Percentiles rank a stretch among this genome's conserved stretches.
phyloP scores from a whole-genome alignment of 2,797 vertebrate species.

The Lutjanus campechanus region DNA sequence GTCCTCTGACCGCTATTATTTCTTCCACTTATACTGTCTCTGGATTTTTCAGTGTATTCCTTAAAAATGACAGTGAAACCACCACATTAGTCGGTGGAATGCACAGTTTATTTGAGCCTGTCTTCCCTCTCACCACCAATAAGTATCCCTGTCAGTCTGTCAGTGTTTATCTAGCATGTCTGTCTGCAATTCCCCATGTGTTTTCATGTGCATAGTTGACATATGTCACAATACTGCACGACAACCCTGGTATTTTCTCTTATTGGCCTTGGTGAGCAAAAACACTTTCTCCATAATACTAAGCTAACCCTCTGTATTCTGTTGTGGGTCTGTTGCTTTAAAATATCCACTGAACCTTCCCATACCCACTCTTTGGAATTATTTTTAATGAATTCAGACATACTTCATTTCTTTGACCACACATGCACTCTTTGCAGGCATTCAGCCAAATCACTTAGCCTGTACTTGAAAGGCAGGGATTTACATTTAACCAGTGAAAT shows the following conservation, averaged over 20 bases:
- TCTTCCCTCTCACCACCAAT: conserved; percentile 65
- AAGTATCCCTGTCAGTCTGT: conserved; percentile 65
- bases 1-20: conserved; percentile 21
- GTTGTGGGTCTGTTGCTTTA: not conserved
- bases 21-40: conserved; percentile 13
- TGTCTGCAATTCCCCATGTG: conserved; percentile 45
- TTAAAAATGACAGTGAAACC: conserved; percentile 47
- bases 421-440: conserved; percentile 27
- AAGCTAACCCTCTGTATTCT: conserved; percentile 6
- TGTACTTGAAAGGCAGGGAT: conserved; percentile 47
- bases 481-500: conserved; percentile 48
- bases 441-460: conserved; percentile 41
- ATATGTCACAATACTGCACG: conserved; percentile 35
- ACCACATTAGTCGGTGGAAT: conserved; percentile 53
- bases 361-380: conserved; percentile 6
- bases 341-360: conserved; percentile 20
- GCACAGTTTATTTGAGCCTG: conserved; percentile 59
- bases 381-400: conserved; percentile 49
- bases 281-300: conserved; percentile 5
- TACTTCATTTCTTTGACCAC: conserved; percentile 53
- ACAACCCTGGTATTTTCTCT: conserved; percentile 25
- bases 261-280: conserved; percentile 2
- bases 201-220: conserved; percentile 49
- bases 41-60: conserved; percentile 23
- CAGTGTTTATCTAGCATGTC: conserved; percentile 57